phyloP scores from a whole-genome alignment of 2,888 invertebrate genomes.

The Ormyrus thymus region DNA sequence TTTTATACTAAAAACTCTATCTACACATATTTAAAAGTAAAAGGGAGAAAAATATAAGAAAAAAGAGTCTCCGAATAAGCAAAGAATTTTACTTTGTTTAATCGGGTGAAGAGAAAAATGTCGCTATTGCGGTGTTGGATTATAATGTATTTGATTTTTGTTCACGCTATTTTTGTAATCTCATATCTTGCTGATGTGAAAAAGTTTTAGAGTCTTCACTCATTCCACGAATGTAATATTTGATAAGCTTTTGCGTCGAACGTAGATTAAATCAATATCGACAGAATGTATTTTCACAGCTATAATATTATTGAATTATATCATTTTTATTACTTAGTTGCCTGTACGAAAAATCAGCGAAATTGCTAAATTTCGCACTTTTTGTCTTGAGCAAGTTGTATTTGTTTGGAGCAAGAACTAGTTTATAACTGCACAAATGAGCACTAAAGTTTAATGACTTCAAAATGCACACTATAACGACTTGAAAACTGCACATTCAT shows the following conservation, averaged over 20 bases:
- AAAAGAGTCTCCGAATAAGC: no score
- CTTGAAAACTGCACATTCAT: no score
- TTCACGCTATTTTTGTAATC: slow-evolving; percentile 19
- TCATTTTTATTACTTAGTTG: no score
- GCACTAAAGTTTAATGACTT: slow-evolving; percentile 2
- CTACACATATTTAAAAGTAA: slow-evolving; percentile 7
- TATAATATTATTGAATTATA: no score
- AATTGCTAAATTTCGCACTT: no score
- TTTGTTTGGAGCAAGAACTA: neutral
- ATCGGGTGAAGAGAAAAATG: neutral
- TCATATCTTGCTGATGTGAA: slow-evolving; percentile 1
- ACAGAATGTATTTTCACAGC: neutral
- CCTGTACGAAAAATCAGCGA: no score
- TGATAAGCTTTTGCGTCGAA: neutral
- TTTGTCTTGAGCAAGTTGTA: no score
- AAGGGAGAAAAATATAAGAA: neutral
- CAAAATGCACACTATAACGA: no score
- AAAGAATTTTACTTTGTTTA: no score
- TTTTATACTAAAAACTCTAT: slow-evolving; percentile 35
- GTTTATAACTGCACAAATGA: slow-evolving; percentile 10
- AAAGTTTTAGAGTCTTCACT: neutral
- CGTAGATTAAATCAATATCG: neutral
- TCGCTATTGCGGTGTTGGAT: neutral
- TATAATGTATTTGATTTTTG: neutral
- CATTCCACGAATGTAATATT: neutral